Conservation (phyloP, 1,140 invertebrate species). For the Dendroctonus ponderosae region DNA sequence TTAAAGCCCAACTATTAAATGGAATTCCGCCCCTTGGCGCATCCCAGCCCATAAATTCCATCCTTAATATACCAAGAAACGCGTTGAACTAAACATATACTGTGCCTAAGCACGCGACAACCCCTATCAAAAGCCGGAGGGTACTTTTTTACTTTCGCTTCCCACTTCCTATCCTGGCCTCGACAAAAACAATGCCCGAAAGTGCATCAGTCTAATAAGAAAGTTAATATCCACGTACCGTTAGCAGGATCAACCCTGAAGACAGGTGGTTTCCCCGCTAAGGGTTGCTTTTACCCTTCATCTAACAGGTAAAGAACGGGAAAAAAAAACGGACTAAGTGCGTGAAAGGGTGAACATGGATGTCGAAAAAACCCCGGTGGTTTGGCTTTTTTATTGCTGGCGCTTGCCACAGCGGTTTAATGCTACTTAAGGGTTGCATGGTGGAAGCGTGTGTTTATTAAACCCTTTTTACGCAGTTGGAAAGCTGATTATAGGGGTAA, state of each 20-base stretch:
- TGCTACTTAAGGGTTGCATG: conserved; percentile 26
- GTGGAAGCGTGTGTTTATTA: conserved; percentile 20
- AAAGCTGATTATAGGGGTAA: too few species aligned
- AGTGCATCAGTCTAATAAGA: conserved; percentile 25
- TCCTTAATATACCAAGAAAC: conserved; percentile 11
- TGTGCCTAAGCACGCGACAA: conserved; percentile 23
- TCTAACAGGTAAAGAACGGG: too few species aligned
- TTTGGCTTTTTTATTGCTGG: conserved; percentile 22
- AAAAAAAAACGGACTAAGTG: too few species aligned
- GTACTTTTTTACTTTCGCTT: conserved; percentile 26
- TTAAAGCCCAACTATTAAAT: neutral
- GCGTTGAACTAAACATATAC: conserved; percentile 8
- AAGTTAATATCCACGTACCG: conserved; percentile 25
- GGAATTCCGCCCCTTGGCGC: conserved; percentile 2
- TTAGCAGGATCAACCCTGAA: conserved; percentile 32
- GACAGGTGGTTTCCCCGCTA: conserved; percentile 37
- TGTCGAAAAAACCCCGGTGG: conserved; percentile 17
- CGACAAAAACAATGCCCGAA: conserved; percentile 4
- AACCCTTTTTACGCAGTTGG: conserved; percentile 14
- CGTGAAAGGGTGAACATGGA: too few species aligned
- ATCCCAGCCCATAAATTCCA: conserved; percentile 13
- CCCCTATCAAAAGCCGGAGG: conserved; percentile 14
- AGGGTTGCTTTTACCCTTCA: conserved; percentile 35
- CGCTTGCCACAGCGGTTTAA: conserved; percentile 26
- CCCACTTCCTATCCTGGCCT: neutral